Conservation (phyloP, 2,888 invertebrate genomes). For the Napeogenes inachia region DNA sequence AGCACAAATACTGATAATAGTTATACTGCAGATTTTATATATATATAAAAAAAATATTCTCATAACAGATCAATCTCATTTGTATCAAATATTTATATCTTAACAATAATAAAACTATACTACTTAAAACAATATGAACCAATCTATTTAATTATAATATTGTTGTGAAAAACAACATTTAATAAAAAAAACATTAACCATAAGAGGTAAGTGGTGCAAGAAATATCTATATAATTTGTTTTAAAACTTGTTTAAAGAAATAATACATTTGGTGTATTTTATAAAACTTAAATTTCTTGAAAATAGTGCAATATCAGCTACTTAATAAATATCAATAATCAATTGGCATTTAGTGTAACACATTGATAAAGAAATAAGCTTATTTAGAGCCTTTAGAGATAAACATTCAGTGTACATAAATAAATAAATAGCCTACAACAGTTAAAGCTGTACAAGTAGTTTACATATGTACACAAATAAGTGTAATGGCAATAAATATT, state of each 20-base stretch:
- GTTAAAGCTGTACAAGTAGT: constrained; percentile 72
- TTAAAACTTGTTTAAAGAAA: constrained; percentile 2
- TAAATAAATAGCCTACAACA: constrained; percentile 62
- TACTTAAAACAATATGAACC: constrained; percentile 7
- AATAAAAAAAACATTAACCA: not conserved
- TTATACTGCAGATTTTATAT: constrained; percentile 9
- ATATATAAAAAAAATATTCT: constrained; percentile 1
- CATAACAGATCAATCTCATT: constrained; percentile 11
- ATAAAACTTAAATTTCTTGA: not conserved
- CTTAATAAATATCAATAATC: constrained; percentile 5
- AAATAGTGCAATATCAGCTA: not conserved
- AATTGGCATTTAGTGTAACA: constrained; percentile 1
- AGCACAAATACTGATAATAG: constrained; percentile 15
- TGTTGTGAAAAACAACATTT: not conserved
- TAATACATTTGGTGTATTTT: constrained; percentile 5
- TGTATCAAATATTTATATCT: constrained; percentile 4
- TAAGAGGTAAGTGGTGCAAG: constrained; percentile 7
- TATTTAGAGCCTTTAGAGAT: constrained; percentile 23
- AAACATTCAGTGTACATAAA: constrained; percentile 40
- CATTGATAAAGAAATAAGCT: constrained; percentile 8
- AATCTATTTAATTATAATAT: not conserved
- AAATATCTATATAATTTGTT: not conserved
- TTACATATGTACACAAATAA: constrained; percentile 66
- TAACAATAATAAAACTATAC: constrained; percentile 11
- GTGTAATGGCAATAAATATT: constrained; percentile 18